Evolutionary conservation across 1,140 invertebrate genomes (phyloP).

Genomic region (Hetaerina americana): DNA sequence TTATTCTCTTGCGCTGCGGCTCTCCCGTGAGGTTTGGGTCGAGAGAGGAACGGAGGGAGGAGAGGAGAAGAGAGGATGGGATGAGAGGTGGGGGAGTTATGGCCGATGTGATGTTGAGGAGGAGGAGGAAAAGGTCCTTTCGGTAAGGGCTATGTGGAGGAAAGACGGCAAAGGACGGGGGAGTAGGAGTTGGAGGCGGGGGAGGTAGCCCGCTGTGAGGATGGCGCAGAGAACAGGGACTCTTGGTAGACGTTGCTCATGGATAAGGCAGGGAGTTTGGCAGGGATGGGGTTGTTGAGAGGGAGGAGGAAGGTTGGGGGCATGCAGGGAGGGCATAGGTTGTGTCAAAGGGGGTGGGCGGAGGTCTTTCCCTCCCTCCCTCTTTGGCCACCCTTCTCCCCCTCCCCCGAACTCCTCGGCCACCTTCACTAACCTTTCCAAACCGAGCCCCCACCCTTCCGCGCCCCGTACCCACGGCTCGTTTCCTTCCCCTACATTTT

Average conservation of each 20-base stretch:
- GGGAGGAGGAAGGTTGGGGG: not conserved
- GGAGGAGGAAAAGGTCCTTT: no score
- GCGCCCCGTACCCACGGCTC: no score
- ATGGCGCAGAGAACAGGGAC: not conserved
- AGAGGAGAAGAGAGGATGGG: not conserved
- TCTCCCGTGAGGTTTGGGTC: not conserved
- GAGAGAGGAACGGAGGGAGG: not conserved
- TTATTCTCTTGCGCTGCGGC: not conserved
- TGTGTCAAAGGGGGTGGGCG: no score
- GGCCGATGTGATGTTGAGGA: no score
- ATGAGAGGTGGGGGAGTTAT: no score
- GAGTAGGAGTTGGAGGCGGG: not conserved
- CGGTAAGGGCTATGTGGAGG: no score
- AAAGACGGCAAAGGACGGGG: not conserved
- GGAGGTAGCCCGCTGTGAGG: not conserved
- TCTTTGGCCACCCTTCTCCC: no score
- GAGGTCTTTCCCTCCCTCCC: no score
- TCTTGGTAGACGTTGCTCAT: not conserved
- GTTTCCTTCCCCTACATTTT: no score
- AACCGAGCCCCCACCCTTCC: no score
- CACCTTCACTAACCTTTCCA: not conserved
- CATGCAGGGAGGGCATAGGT: no score
- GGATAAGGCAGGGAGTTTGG: not conserved
- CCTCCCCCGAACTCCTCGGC: not conserved
- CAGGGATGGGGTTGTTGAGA: no score